Evolutionary conservation across 2,797 vertebrate genomes (phyloP), one percentile per base, ranked within the genome.

Genomic region (Gymnoscopelus braueri): DNA sequence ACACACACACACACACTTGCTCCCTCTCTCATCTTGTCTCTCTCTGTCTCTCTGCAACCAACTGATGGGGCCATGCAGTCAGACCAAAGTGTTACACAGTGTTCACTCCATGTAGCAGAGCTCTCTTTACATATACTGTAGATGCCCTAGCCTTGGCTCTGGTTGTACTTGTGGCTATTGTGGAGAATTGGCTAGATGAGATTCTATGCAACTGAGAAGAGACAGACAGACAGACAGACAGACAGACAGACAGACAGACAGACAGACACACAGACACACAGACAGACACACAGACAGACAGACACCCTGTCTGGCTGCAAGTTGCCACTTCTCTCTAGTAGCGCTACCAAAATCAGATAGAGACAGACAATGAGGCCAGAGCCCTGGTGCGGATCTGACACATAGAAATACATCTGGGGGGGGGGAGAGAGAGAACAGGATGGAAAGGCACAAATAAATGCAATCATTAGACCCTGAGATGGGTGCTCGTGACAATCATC

Each of bases 71-170:
- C 4, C 29, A 32, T 32, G 29, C 29, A 32, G 65, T 60, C 24
- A 60, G 50, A 59, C 60, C 29, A 53, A 76, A 81, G 63, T 44
- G 8, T 71, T 29, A 35, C 26, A 24, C 35, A 9, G 53, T 5
- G 5, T 24, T 6, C 12, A 15, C 13, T 47, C 19, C 53, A 56
- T 55, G n/a, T 44, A 57, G 35, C 39, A 2, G 3, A 53, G 48
- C 69, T 63, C 69, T 85, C 80, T 87, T 87, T 85, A 83, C 75
- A 82, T 67, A 60, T 79, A n/a, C n/a, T n/a, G n/a, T n/a, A 77
- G 79, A 61, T 52, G 75, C 75, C 74, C 39, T 60, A 49, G 61
- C 52, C 60, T 72, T 2, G 2, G 48, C 53, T 73, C 61, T 56
- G 62, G 59, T 19, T 19, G 19, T 19, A 19, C 19, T 29, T 29